Evolutionary conservation across 1,140 invertebrate species (phyloP).

Genomic region (Psilanteris sp.): DNA sequence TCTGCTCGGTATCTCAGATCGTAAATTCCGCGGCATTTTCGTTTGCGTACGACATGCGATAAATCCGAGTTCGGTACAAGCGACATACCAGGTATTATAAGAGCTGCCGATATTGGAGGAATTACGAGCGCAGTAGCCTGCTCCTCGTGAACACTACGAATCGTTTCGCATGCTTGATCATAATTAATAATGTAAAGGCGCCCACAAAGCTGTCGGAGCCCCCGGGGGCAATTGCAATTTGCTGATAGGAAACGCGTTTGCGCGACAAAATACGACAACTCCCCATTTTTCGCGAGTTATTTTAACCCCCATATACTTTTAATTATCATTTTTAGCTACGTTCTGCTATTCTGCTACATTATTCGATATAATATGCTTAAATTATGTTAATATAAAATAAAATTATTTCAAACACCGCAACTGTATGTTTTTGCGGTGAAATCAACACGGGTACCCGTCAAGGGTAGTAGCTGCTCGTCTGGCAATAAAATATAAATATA

Average conservation of each 20-base stretch:
- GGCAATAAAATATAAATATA: too few species aligned
- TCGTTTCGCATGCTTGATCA: constrained; percentile 78
- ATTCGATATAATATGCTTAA: too few species aligned
- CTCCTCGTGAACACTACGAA: constrained; percentile 64
- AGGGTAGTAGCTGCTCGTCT: too few species aligned
- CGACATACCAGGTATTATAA: constrained; percentile 60
- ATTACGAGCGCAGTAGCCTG: constrained; percentile 65
- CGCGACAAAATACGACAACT: constrained; percentile 44
- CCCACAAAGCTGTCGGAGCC: constrained; percentile 75
- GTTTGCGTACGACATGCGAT: constrained; percentile 61
- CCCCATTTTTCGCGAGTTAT: constrained; percentile 24
- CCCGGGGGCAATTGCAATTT: constrained; percentile 65
- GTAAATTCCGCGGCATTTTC: constrained; percentile 62
- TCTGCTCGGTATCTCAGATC: constrained; percentile 52
- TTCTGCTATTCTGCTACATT: constrained; percentile 33
- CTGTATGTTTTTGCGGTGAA: too few species aligned
- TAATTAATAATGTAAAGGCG: constrained; percentile 78
- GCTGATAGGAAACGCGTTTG: constrained; percentile 64
- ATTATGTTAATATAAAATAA: too few species aligned
- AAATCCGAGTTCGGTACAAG: constrained; percentile 65
- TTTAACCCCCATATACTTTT: constrained; percentile 13
- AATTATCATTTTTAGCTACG: constrained; percentile 42
- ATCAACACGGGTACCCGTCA: too few species aligned
- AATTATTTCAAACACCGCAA: too few species aligned
- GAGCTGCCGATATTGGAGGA: constrained; percentile 65